Conservation (phyloP, 1,140 invertebrate species). For the Chymomyza costata region DNA sequence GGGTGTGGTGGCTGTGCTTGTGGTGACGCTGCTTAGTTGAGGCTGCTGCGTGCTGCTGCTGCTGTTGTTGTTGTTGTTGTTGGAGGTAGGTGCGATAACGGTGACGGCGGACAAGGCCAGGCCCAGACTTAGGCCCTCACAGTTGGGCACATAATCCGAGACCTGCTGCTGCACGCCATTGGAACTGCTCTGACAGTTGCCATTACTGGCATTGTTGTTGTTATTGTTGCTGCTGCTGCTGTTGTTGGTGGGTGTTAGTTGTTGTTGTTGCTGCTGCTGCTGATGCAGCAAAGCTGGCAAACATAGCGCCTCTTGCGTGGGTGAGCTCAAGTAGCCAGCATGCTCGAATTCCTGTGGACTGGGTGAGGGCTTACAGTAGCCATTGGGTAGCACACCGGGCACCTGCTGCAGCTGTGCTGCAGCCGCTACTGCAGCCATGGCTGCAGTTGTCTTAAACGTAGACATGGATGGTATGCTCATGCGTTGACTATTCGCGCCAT, state of each 20-base stretch:
- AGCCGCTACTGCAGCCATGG: slow-evolving; percentile 8
- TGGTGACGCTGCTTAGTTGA: slow-evolving; percentile 16
- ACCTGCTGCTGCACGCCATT: slow-evolving; percentile 30
- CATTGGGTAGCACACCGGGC: slow-evolving; percentile 52
- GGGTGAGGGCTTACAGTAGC: slow-evolving; percentile 71
- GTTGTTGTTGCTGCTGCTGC: slow-evolving; percentile 29
- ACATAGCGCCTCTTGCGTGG: slow-evolving; percentile 52
- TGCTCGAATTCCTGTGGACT: slow-evolving; percentile 65
- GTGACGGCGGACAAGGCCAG: slow-evolving; percentile 20
- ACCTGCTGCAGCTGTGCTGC: slow-evolving; percentile 8
- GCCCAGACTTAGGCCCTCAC: slow-evolving; percentile 35
- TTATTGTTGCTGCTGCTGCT: slow-evolving; percentile 24
- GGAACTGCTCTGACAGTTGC: slow-evolving; percentile 30
- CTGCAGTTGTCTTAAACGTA: neutral
- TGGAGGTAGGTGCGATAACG: slow-evolving; percentile 23
- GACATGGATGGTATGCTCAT: slow-evolving; percentile 4
- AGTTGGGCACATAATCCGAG: slow-evolving; percentile 59
- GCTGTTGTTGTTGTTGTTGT: slow-evolving; percentile 18
- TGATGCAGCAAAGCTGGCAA: slow-evolving; percentile 21
- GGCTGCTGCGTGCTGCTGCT: no score
- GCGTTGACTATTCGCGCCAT: slow-evolving; percentile 33
- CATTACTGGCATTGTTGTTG: slow-evolving; percentile 22
- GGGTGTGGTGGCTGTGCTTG: slow-evolving; percentile 14
- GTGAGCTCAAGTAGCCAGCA: slow-evolving; percentile 58
- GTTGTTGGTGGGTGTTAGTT: slow-evolving; percentile 39